Base-by-base conservation (phyloP, 2,888 invertebrate genomes). In the Anticlea derivata region DNA sequence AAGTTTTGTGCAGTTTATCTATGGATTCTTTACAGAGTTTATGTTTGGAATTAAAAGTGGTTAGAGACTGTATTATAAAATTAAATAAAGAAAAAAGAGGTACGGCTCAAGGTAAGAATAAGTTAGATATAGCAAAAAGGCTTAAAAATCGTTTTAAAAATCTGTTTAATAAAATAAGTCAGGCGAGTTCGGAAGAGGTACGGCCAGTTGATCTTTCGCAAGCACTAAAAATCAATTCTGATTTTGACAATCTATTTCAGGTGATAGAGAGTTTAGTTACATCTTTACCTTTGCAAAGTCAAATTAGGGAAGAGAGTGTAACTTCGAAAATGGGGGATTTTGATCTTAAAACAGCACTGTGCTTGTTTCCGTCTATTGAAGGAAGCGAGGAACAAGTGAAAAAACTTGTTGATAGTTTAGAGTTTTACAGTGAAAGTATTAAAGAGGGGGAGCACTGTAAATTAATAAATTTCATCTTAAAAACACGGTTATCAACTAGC, bases 111-210 rank as follows among this genome's bases (percentile, higher is more conserved):
- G 22, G 22, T 1, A 5, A 22, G 7, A 22, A 22, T 22, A 22
- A 22, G 22, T 22, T 22, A 22, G 1, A 22, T 5, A 22, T 22
- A 6, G 26, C 26, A n/a, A 26, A 26, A 26, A 2, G 2, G 26
- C 26, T 26, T n/a, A 26, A 6, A 7, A n/a, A 6, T 26, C 26
- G n/a, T 26, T 26, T 26, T 26, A 26, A 26, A 7, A 3, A 1
- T 26, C 7, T 26, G 57, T 69, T 52, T 26, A 26, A 7, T 26
- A 7, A 1, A 7, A 26, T 26, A 26, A n/a, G 26, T 26, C 7
- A 26, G 7, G 26, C 26, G 2, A 26, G 4, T 26, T 1, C 26
- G 7, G n/a, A 26, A 26, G 26, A 26, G 7, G 26, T 26, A 26
- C 6, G 7, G 26, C 7, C 26, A 7, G 26, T 26, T 26, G 26